These are phyloP conservation scores for Belonocnema kinseyi DNA, from an alignment of 1,140 invertebrate genomes.

Conservation along the genomic window DNA sequence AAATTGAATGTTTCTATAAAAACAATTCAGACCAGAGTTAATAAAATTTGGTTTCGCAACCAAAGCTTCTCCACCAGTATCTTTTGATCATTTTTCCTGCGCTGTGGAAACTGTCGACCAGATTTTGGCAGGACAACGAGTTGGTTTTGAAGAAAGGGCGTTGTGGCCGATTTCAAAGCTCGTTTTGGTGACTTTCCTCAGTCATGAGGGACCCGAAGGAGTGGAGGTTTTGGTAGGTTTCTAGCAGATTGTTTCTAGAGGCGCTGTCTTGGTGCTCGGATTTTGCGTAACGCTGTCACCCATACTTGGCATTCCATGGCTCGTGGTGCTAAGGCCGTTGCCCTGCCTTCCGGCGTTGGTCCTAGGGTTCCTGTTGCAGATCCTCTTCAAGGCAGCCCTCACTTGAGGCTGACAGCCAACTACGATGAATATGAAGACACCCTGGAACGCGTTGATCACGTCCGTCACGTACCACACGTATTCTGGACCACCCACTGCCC, in stretches of 20 bases:
- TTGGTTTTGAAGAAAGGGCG: not conserved
- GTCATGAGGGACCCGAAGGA: not conserved
- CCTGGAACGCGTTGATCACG: constrained; percentile 89
- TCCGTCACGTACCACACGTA: constrained; percentile 88
- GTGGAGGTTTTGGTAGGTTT: constrained; percentile 38
- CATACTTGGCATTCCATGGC: constrained; percentile 86
- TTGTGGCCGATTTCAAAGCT: not conserved
- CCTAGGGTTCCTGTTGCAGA: constrained; percentile 78
- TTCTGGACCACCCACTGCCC: constrained; percentile 83
- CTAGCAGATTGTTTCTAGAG: constrained; percentile 78
- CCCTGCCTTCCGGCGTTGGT: constrained; percentile 74
- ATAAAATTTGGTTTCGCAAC: constrained; percentile 3
- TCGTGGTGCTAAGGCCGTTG: constrained; percentile 78
- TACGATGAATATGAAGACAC: constrained; percentile 92
- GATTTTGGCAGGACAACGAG: not conserved
- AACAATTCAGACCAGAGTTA: constrained; percentile 15
- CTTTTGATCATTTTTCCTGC: not conserved
- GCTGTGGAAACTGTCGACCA: not conserved
- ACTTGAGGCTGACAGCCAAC: constrained; percentile 92
- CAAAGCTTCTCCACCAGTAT: not conserved
- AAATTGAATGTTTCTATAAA: not conserved
- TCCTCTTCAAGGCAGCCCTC: constrained; percentile 81
- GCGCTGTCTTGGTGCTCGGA: constrained; percentile 80
- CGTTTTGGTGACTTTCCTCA: not conserved
- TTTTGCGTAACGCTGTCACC: constrained; percentile 85